phyloP scores from a whole-genome alignment of 2,113 vertebrate genomes.

The Hippocampus zosterae region DNA sequence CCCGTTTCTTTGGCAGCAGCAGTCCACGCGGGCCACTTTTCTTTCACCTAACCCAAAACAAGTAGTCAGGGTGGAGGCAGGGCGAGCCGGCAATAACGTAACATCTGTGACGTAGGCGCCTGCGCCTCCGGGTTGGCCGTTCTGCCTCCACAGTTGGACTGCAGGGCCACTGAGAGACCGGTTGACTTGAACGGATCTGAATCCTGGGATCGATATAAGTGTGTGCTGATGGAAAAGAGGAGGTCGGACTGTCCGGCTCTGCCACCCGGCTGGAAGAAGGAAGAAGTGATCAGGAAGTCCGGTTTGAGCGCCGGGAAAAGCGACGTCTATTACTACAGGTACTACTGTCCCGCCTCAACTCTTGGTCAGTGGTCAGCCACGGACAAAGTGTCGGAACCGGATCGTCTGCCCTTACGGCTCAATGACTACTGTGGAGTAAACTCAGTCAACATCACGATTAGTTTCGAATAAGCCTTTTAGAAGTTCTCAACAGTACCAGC shows the following conservation, averaged over 20 bases:
- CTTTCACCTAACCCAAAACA: constrained; percentile 5
- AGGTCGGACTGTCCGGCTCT: constrained; percentile 61
- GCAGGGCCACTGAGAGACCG: constrained; percentile 1
- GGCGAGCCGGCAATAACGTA: constrained; percentile 34
- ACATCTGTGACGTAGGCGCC: constrained; percentile 46
- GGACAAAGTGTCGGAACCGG: background rate
- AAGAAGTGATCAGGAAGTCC: constrained; percentile 70
- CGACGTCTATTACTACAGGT: constrained; percentile 71
- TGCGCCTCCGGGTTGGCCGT: constrained; percentile 6
- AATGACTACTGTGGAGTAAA: background rate
- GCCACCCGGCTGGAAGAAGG: constrained; percentile 66
- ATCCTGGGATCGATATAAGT: background rate
- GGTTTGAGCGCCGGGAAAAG: constrained; percentile 68
- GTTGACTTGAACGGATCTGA: background rate
- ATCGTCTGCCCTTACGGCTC: background rate
- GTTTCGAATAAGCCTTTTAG: too few species aligned
- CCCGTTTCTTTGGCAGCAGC: background rate
- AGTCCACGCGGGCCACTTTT: constrained; percentile 2
- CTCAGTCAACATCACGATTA: background rate
- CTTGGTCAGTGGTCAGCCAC: constrained; percentile 6
- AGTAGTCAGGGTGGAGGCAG: constrained; percentile 24
- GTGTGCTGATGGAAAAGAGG: constrained; percentile 57
- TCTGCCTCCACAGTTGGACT: constrained; percentile 2
- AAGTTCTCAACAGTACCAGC: background rate
- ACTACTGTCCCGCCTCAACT: constrained; percentile 9